Percentiles rank a stretch among this genome's conserved stretches.
phyloP scores from a whole-genome alignment of 2,797 vertebrate genomes.

The Spheniscus humboldti region DNA sequence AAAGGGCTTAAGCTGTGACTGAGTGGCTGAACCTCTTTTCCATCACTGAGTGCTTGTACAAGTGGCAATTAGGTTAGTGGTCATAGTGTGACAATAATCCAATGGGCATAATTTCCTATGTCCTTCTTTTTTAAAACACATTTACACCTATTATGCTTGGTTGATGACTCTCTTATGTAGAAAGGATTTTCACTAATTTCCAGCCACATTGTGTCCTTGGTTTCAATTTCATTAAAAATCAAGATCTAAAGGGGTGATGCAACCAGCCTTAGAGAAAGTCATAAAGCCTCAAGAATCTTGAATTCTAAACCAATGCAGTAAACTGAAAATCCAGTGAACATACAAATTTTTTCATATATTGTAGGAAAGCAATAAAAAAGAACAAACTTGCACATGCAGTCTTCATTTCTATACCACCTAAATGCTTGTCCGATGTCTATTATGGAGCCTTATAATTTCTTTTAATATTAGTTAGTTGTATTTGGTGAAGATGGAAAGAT shows the following conservation, averaged over 20 bases:
- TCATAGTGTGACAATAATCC: not conserved
- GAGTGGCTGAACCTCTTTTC: not conserved
- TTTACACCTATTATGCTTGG: not conserved
- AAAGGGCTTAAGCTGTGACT: not conserved
- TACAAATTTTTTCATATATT: not conserved
- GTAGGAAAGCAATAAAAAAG: not conserved
- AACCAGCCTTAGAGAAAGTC: not conserved
- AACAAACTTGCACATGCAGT: not conserved
- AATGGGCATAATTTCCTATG: not conserved
- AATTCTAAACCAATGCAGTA: not conserved
- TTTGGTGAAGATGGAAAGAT: not conserved
- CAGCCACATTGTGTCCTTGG: not conserved
- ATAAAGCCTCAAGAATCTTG: not conserved
- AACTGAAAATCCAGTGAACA: not conserved
- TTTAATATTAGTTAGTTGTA: not conserved
- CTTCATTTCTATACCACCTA: not conserved
- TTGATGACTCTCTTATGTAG: not conserved
- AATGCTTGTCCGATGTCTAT: not conserved
- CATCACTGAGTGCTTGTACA: not conserved
- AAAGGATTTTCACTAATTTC: not conserved
- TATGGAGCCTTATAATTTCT: not conserved
- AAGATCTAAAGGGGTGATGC: not conserved
- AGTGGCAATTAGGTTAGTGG: not conserved
- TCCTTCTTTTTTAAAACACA: not conserved
- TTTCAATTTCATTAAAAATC: not conserved